Evolutionary conservation across 64 coral and sea anemone species (phyloP).

Genomic region (Actinia equina): DNA sequence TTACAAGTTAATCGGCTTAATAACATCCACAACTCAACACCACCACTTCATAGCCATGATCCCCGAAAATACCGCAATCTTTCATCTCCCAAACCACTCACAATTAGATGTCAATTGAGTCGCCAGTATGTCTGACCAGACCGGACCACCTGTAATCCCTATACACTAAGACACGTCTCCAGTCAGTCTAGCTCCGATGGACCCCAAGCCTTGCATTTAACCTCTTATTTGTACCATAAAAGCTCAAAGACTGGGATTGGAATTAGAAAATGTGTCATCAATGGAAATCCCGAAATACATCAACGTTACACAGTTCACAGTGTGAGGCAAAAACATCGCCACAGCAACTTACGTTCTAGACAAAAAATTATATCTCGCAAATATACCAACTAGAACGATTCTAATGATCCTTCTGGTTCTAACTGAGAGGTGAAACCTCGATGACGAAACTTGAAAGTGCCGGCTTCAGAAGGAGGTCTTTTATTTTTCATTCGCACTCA

Average conservation of each 20-base stretch:
- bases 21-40: neutral
- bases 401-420: too few relatives aligned
- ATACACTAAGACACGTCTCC: neutral
- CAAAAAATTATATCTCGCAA: neutral
- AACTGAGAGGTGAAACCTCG: too few relatives aligned
- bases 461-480: neutral
- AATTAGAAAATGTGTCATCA: neutral
- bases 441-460: neutral
- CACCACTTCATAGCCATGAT: neutral
- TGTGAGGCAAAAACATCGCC: neutral
- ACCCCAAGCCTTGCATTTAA: conserved; percentile 11
- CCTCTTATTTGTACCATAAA: neutral
- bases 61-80: conserved; percentile 9
- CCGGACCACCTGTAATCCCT: neutral
- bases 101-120: neutral
- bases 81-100: conserved; percentile 15
- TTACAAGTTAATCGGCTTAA: neutral
- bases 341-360: neutral
- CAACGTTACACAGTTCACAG: neutral
- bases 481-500: neutral
- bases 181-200: neutral
- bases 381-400: neutral
- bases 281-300: neutral
- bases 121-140: conserved; percentile 17
- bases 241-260: neutral